Conservation (phyloP, 2,888 invertebrate species). For the Tiliacea citrago region DNA sequence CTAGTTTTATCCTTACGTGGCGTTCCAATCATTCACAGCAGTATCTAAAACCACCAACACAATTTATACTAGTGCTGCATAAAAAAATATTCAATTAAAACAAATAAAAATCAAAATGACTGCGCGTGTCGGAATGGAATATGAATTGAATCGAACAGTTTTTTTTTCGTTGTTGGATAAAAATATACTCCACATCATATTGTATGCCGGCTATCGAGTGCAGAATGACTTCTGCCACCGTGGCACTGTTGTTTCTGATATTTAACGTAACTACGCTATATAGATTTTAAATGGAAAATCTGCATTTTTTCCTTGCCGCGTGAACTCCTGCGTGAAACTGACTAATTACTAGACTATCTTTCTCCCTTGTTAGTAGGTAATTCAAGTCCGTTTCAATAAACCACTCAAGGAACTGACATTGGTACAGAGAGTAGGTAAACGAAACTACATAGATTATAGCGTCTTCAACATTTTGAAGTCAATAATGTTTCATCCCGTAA, state of each 20-base stretch:
- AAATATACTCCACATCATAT: slow-evolving; percentile 53
- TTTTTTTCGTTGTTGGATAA: slow-evolving; percentile 42
- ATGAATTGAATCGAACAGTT: slow-evolving; percentile 57
- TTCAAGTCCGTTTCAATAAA: not conserved
- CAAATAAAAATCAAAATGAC: slow-evolving; percentile 41
- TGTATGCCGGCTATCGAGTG: slow-evolving; percentile 38
- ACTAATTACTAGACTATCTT: not conserved
- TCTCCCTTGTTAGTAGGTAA: not conserved
- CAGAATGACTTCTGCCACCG: slow-evolving; percentile 35
- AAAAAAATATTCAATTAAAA: slow-evolving; percentile 42
- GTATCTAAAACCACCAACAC: slow-evolving; percentile 16
- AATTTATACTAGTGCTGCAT: slow-evolving; percentile 14
- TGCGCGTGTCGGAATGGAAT: slow-evolving; percentile 45
- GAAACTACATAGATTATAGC: not conserved
- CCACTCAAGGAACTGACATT: not conserved
- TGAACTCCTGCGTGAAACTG: too few species aligned
- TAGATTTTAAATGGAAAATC: not conserved
- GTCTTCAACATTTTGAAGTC: not conserved
- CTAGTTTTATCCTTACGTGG: not conserved
- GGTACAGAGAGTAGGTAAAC: not conserved
- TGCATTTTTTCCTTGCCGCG: too few species aligned
- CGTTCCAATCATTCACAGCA: not conserved
- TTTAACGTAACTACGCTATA: slow-evolving; percentile 10
- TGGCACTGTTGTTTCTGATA: slow-evolving; percentile 33
- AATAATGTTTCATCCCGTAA: not conserved